Evolutionary conservation across 2,888 invertebrate species (phyloP), one percentile per base, ranked within the genome.

Genomic region (Villa cingulata): DNA sequence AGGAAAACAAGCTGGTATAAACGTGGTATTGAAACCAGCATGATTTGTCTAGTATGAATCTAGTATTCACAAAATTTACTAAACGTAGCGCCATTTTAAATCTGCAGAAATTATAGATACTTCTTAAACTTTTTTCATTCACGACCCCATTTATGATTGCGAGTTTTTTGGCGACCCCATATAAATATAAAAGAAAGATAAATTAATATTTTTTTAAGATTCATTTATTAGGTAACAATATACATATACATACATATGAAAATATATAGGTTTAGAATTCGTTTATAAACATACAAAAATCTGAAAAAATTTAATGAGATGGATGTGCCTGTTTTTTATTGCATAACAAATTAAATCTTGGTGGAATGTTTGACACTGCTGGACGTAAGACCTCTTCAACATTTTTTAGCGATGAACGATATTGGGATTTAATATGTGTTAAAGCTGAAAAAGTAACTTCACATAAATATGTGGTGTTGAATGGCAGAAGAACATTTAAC

Each of bases 361-460:
- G 27, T 29, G 27, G 2, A 41, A 41, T 32, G 15, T 41, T 27
- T 29, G 41, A 29, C n/a, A 41, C 29, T 41, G 41, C 41, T 29
- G 41, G 29, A 29, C 41, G 41, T 41, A 5, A 41, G 15, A 32
- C 15, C 27, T 41, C 16, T 41, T 41, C 41, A 41, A 41, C 29
- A 29, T 41, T 41, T 41, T 29, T 41, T 29, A 27, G 29, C 27
- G 41, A 29, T 29, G 41, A 41, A 41, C 41, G 29, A 29, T 41
- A 41, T 41, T 41, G 27, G 27, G 41, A 41, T 41, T 41, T 43
- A 6, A 43, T 43, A 3, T 43, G 34, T 34, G 42, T 41, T 41
- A 41, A 29, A 27, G 29, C 15, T 23, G 41, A 41, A 14, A 41
- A 41, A n/a, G 41, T 27, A 27, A 27, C 5, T 41, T 41, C 41